Percentiles rank a stretch among this genome's conserved stretches.
Evolutionary conservation across 2,888 invertebrate genomes (phyloP).

Genomic region (Glaucopsyche alexis): DNA sequence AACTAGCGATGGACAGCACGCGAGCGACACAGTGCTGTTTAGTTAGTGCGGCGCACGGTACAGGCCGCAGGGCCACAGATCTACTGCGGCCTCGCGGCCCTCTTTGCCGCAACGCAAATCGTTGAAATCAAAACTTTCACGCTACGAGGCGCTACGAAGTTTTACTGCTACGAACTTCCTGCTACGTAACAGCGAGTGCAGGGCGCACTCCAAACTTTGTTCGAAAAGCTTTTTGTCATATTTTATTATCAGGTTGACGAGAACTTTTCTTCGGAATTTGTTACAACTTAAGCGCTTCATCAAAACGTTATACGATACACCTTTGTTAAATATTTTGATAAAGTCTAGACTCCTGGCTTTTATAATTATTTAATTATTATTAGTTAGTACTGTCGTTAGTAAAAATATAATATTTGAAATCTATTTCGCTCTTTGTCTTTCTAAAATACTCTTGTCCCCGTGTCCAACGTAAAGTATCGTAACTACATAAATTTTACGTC

Average conservation of each 20-base stretch:
- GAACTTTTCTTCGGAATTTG: conserved; percentile 49
- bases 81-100: conserved; percentile 73
- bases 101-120: conserved; percentile 78
- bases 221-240: conserved; percentile 76
- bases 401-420: too few relatives aligned
- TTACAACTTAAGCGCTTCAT: conserved; percentile 34
- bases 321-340: not conserved
- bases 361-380: not conserved
- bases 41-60: conserved; percentile 43
- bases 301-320: conserved; percentile 30
- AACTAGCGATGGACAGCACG: conserved; percentile 45
- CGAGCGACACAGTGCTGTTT: conserved; percentile 24
- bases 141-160: conserved; percentile 80
- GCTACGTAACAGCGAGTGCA: conserved; percentile 72
- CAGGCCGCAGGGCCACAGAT: conserved; percentile 62
- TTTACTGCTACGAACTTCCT: conserved; percentile 80
- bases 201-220: conserved; percentile 77
- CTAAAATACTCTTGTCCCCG: too few relatives aligned
- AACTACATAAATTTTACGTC: not conserved
- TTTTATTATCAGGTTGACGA: conserved; percentile 70
- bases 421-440: too few relatives aligned
- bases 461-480: not conserved
- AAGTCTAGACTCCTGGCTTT: not conserved
- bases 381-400: too few relatives aligned
- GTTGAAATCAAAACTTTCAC: conserved; percentile 81